phyloP scores from a whole-genome alignment of 2,888 invertebrate genomes.

The Hofmannophila pseudospretella region DNA sequence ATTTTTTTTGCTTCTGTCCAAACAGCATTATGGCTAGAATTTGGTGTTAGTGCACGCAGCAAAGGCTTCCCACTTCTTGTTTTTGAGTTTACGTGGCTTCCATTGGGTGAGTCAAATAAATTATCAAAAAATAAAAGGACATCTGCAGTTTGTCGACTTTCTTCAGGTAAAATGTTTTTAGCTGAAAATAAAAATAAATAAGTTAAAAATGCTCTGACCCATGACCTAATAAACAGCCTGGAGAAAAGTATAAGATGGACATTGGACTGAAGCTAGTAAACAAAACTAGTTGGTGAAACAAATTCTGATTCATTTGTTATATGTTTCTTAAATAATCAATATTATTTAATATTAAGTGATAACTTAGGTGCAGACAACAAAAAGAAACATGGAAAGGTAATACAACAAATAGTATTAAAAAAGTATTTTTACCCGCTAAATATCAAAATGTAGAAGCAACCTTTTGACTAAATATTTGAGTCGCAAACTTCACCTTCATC shows the following conservation, averaged over 20 bases:
- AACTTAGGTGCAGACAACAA: no score
- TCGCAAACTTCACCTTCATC: background rate
- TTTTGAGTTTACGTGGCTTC: constrained; percentile 10
- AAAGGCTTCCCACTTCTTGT: no score
- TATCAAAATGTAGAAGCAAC: background rate
- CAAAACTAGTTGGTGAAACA: no score
- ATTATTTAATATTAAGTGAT: no score
- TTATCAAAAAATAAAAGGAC: constrained; percentile 13
- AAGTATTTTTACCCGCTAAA: background rate
- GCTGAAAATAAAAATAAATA: background rate
- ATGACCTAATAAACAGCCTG: no score
- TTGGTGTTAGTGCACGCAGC: constrained; percentile 11
- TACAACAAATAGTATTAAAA: no score
- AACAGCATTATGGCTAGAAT: constrained; percentile 7
- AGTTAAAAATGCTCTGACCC: no score
- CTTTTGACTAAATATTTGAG: background rate
- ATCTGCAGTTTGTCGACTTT: constrained; percentile 12
- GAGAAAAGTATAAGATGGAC: no score
- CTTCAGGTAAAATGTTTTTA: background rate
- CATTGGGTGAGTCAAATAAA: constrained; percentile 16
- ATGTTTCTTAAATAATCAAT: no score
- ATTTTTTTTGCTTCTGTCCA: constrained; percentile 9
- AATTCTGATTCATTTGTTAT: no score
- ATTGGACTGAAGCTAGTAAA: no score
- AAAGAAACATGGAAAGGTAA: no score